Base-by-base conservation (phyloP, 2,797 vertebrate genomes). In the Labroides dimidiatus region DNA sequence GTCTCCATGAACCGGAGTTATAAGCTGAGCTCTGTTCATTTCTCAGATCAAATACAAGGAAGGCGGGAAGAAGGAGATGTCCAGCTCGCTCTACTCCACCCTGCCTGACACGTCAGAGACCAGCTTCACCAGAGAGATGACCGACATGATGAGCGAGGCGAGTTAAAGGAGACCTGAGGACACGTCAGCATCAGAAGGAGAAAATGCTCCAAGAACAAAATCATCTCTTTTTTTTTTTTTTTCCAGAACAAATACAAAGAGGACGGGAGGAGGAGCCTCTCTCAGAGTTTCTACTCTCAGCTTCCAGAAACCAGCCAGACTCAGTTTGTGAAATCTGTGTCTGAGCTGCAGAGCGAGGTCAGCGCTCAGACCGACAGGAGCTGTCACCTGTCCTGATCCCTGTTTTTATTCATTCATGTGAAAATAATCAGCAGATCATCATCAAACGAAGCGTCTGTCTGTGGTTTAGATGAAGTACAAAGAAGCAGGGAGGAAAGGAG, bases 381-480 rank as follows among this genome's bases (percentile, higher is more conserved):
- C 8, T 39, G n/a, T 39, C 2, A 39, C 13, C 37, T 13, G 37
- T 11, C 12, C 37, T 39, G 1, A 39, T 39, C 37, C 1, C 3
- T 14, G 13, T 12, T 14, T 39, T 14, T 6, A 39, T 39, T 39
- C 4, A 39, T 12, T 39, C 10, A 39, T 39, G 10, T 39, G 3
- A 39, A 39, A 39, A 12, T 39, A 39, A 39, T 13, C 13, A 23
- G 13, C 20, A 21, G 2, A 49, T 1, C 23, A 30, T 33, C 20
- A 10, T 45, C 15, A 41, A 37, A 21, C 5, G 12, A 12, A 3
- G 12, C 57, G 12, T 50, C n/a, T n/a, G n/a, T 11, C 44, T 60
- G 1, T 62, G 10, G 80, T 63, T 45, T 30, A 98, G 96, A 87
- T 93, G 62, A 96, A 96, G 70, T 97, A 98, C 74, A 98, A 95